Conservation (phyloP, 1,140 invertebrate genomes). For the Doryteuthis pealeii region DNA sequence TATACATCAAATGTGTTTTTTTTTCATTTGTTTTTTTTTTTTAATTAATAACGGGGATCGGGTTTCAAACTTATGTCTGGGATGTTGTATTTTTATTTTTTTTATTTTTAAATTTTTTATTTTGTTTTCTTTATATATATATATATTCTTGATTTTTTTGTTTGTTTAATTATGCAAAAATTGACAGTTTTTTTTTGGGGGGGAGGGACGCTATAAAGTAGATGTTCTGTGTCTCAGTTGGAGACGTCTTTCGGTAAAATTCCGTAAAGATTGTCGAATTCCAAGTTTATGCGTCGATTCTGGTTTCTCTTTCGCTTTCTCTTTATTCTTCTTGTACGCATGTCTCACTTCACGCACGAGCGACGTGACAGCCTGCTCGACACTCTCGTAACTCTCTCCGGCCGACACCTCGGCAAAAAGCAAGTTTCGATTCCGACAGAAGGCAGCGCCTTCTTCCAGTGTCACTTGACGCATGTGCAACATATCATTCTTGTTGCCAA, state of each 20-base stretch:
- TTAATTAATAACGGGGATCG: neutral
- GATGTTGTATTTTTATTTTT: neutral
- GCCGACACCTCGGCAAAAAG: slow-evolving; percentile 47
- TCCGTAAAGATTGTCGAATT: slow-evolving; percentile 46
- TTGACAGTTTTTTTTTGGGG: neutral
- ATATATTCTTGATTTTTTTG: neutral
- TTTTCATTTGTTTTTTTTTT: neutral
- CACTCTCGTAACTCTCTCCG: slow-evolving; percentile 42
- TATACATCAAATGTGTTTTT: too few relatives aligned
- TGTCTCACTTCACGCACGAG: slow-evolving; percentile 35
- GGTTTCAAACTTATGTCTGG: neutral
- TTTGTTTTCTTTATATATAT: neutral
- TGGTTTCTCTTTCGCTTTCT: slow-evolving; percentile 47
- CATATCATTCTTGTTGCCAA: slow-evolving; percentile 95
- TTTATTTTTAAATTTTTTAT: neutral
- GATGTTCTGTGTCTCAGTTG: slow-evolving; percentile 43
- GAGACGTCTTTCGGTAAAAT: slow-evolving; percentile 41
- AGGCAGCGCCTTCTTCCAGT: slow-evolving; percentile 30
- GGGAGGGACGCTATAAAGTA: slow-evolving; percentile 29
- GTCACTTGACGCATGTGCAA: slow-evolving; percentile 41
- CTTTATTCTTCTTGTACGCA: slow-evolving; percentile 37
- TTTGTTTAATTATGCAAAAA: neutral
- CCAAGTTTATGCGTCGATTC: slow-evolving; percentile 45
- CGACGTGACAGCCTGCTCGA: slow-evolving; percentile 36
- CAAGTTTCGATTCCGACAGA: slow-evolving; percentile 38